Conservation (phyloP, 2,113 vertebrate species). For the Rousettus leschenaultii region DNA sequence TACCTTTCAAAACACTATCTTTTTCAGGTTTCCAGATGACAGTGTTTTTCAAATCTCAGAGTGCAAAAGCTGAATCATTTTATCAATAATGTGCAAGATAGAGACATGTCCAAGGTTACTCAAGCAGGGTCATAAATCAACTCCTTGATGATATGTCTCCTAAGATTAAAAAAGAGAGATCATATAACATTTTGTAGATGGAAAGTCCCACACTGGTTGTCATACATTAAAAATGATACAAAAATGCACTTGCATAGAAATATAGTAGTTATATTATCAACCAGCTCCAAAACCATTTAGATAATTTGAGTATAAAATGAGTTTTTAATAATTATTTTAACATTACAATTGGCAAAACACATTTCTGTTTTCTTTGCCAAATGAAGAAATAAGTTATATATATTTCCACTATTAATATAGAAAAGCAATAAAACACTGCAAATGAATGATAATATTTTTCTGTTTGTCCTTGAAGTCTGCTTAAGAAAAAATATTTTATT, state of each 20-base stretch:
- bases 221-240: conserved; percentile 45
- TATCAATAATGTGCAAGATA: conserved; percentile 74
- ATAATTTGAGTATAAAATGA: conserved; percentile 13
- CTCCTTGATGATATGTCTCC: conserved; percentile 9
- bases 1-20: conserved; percentile 64
- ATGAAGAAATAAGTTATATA: background rate
- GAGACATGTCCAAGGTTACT: conserved; percentile 74
- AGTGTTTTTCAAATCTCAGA: conserved; percentile 60
- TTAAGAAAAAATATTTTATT: background rate
- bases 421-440: conserved; percentile 19
- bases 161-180: conserved; percentile 65
- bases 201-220: background rate
- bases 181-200: conserved; percentile 35
- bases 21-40: conserved; percentile 43
- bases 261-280: background rate
- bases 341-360: background rate
- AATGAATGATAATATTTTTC: background rate
- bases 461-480: conserved; percentile 25
- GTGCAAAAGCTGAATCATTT: conserved; percentile 69
- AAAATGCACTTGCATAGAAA: background rate
- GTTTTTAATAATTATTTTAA: conserved; percentile 26
- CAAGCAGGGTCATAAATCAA: conserved; percentile 76
- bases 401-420: background rate
- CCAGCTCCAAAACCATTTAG: background rate
- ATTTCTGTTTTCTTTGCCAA: background rate